Evolutionary conservation across 1,140 invertebrate species (phyloP), one percentile per base, ranked within the genome.

Genomic region (Centruroides sculpturatus): DNA sequence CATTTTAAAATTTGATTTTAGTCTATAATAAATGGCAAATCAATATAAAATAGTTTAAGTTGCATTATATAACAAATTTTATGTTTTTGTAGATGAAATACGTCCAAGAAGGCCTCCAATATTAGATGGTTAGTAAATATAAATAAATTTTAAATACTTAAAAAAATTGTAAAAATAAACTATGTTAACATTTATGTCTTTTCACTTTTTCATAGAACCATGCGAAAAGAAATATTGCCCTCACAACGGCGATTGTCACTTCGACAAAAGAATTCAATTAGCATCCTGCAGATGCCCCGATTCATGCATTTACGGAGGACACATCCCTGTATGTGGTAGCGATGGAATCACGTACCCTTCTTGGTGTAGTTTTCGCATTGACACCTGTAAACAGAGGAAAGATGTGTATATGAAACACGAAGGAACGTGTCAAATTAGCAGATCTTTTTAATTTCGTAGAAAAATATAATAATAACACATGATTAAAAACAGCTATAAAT

Each of bases 281-380:
- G 36, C 64, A 1, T n/a, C 35, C 13, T 69, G 67, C 55, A 55
- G 61, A 35, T 73, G 71, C 60, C 63, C 68, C 35, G 57, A 60
- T 9, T 60, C 35, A 10, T 71, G 70, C 56, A 55, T 64, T 23
- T 41, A 41, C 8, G 59, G 57, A 2, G 53, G 51, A 41, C 68
- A 67, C 57, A 52, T 57, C 4, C 68, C 70, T 35, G 68, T 71
- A 1, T 71, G 69, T 58, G 70, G 66, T 23, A 70, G 66, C 13
- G 69, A 77, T 66, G 70, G 71, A 1, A 68, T 72, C 47, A 70
- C 73, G 12, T 77, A 75, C 63, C 66, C 67, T 53, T 75, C 74
- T 56, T 70, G 73, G 56, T 77, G 75, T 59, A 64, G 72, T 47
- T 60, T 75, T 54, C 65, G 67, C 61, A 62, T 68, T 49, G 73